phyloP scores from a whole-genome alignment of 2,888 invertebrate genomes.

The Apodemia mormo region DNA sequence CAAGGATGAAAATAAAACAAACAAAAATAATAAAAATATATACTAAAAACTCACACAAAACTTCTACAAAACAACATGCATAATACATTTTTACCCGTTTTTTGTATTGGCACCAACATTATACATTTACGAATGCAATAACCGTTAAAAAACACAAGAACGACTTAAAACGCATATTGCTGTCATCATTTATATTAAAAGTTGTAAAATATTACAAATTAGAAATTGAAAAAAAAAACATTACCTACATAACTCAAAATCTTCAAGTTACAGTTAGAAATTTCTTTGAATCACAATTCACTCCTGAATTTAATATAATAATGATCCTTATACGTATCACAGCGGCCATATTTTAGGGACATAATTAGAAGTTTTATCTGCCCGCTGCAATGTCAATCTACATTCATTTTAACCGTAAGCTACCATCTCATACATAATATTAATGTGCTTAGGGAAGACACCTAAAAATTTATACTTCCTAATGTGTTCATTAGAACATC shows the following conservation, averaged over 20 bases:
- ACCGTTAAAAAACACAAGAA: background rate
- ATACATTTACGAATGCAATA: background rate
- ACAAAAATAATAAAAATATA: constrained; percentile 23
- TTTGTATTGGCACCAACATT: constrained; percentile 41
- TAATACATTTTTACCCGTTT: constrained; percentile 64
- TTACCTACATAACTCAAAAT: too few relatives aligned
- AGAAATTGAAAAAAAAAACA: too few relatives aligned
- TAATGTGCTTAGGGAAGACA: background rate
- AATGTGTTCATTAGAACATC: background rate
- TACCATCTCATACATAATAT: background rate
- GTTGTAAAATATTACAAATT: too few relatives aligned
- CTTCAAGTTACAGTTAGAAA: too few relatives aligned
- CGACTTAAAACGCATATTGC: background rate
- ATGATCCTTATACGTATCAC: background rate
- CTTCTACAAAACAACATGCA: constrained; percentile 39
- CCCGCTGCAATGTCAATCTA: background rate
- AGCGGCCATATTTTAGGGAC: background rate
- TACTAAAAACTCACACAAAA: constrained; percentile 38
- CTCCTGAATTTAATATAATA: background rate
- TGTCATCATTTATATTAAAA: background rate
- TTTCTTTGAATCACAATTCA: background rate
- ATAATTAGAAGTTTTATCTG: background rate
- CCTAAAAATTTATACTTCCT: background rate
- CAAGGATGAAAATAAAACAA: constrained; percentile 27
- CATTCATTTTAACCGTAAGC: background rate